phyloP scores from a whole-genome alignment of 2,113 vertebrate genomes.

The Psittacus erithacus region DNA sequence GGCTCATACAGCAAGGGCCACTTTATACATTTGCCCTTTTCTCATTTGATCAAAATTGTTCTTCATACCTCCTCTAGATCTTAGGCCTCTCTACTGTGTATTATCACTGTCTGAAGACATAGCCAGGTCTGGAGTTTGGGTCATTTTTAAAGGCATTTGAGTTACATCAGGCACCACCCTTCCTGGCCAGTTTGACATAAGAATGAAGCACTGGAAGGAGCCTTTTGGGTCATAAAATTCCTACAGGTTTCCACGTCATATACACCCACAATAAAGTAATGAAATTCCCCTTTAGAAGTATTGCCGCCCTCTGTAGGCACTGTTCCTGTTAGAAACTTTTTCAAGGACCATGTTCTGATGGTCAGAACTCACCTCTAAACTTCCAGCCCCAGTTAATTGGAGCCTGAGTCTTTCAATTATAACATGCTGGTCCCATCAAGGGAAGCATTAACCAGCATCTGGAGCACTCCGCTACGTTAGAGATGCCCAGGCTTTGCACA shows the following conservation, averaged over 20 bases:
- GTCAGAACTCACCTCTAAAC: neutral
- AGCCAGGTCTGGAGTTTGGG: neutral
- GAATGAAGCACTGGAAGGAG: neutral
- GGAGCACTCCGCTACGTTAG: neutral
- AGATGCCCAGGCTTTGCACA: neutral
- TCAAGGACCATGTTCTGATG: neutral
- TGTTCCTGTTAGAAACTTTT: neutral
- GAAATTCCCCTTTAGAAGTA: neutral
- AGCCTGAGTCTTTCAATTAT: neutral
- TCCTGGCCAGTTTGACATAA: neutral
- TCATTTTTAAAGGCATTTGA: neutral
- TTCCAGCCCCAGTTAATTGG: neutral
- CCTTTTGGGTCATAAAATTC: neutral
- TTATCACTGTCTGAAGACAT: neutral
- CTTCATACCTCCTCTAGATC: neutral
- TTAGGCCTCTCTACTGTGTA: neutral
- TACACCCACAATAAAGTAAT: neutral
- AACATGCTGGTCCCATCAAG: neutral
- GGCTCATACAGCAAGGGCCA: neutral
- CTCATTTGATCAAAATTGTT: neutral
- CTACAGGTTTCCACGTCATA: neutral
- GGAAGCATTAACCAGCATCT: neutral
- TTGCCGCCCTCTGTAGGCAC: rapidly evolving
- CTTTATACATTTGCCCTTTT: neutral
- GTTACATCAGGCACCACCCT: neutral